Percentiles rank a stretch among this genome's conserved stretches.
These are phyloP conservation scores for Diachasma alloeum DNA, from an alignment of 1,140 invertebrate genomes.

Conservation along the genomic window DNA sequence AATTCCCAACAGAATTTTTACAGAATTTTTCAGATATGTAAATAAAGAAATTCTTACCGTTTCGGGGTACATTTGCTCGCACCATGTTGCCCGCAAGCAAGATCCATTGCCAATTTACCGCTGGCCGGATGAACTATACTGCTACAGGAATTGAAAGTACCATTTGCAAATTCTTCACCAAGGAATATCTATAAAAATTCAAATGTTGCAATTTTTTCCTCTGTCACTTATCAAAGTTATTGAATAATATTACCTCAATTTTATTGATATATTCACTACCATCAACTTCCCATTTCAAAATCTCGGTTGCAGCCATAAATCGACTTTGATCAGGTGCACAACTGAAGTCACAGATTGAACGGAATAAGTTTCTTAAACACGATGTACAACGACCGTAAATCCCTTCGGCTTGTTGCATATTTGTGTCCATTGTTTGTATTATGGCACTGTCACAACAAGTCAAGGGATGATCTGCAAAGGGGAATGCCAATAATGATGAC, in stretches of 20 bases:
- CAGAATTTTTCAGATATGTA: no score
- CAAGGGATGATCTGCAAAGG: constrained; percentile 34
- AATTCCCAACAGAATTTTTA: no score
- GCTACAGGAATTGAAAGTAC: constrained; percentile 75
- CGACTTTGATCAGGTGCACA: constrained; percentile 69
- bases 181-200: constrained; percentile 55
- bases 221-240: not conserved
- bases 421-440: constrained; percentile 58
- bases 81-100: constrained; percentile 74
- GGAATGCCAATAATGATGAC: not conserved
- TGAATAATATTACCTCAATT: constrained; percentile 37
- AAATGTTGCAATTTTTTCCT: not conserved
- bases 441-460: constrained; percentile 68
- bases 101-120: constrained; percentile 73
- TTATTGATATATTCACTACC: constrained; percentile 30
- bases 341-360: constrained; percentile 70
- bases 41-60: constrained; percentile 41
- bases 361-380: constrained; percentile 68
- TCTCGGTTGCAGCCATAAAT: constrained; percentile 60
- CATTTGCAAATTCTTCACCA: constrained; percentile 68
- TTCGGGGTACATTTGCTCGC: constrained; percentile 68
- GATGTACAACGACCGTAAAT: constrained; percentile 71
- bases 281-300: not conserved
- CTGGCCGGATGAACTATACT: constrained; percentile 71
- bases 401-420: constrained; percentile 63